Evolutionary conservation across 2,888 invertebrate species (phyloP), one percentile per base, ranked within the genome.

Genomic region (Ramazzottius varieornatus): DNA sequence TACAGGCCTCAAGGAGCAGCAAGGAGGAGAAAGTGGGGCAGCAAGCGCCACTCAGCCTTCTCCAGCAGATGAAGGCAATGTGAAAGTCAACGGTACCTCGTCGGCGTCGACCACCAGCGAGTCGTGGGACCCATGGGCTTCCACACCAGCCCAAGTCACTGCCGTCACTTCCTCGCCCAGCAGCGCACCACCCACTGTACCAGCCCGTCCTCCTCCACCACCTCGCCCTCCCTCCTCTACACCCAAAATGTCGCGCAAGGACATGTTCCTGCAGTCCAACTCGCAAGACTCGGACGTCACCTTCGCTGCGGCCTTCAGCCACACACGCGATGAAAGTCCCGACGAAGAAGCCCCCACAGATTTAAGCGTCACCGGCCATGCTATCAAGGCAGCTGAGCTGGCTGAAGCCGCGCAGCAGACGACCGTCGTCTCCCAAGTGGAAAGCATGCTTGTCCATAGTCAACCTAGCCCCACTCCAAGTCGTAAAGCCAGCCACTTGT

Each of bases 241-340:
- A 16, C 54, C 54, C 16, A 8, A 8, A 4, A 54, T 54, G 20
- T 54, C 54, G 4, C 54, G 54, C 20, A 54, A 54, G 29, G 54
- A 54, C 54, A 54, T 54, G 54, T 54, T 54, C 29, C 54, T 54
- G 16, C 20, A 54, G n/a, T 54, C 54, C 4, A 54, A 8, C 20
- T 54, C 54, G 54, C 20, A 54, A 54, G 54, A 54, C 54, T 54
- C 54, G 20, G 54, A 54, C 24, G 54, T 29, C 4, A 54, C 54
- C 4, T 54, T 54, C 29, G 54, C 54, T 4, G 54, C 54, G 54
- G 29, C 54, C 8, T 54, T 54, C 29, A 29, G 54, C n/a, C 54
- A 54, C 29, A 54, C 54, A 24, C 54, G 24, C 4, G 54, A 54
- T 29, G 54, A 54, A 54, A 54, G 54, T 24, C 54, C 54, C 4